A percentile compares a stretch with the other conserved stretches of the same genome.
Evolutionary conservation across 1,140 invertebrate genomes (phyloP).

Genomic region (Seison nebaliae): DNA sequence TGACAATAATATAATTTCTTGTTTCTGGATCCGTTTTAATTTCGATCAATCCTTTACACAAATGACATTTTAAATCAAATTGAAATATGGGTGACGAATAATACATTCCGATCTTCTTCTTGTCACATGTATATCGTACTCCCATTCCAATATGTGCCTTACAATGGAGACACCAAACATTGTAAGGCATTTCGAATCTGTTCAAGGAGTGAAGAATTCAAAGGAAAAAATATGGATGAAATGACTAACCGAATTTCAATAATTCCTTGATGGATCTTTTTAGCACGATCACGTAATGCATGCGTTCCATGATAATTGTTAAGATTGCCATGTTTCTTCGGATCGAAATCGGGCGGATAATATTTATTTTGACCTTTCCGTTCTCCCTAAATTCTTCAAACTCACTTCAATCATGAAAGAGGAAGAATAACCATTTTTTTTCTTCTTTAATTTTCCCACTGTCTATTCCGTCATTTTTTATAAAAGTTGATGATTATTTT

Average conservation of each 20-base stretch:
- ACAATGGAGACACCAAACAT: constrained; percentile 95
- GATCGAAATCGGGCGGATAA: constrained; percentile 94
- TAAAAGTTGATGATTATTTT: not conserved
- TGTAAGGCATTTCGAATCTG: constrained; percentile 97
- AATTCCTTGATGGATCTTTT: constrained; percentile 76
- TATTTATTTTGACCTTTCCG: constrained; percentile 88
- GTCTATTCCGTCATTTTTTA: not conserved
- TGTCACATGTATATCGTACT: constrained; percentile 90
- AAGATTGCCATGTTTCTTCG: constrained; percentile 50
- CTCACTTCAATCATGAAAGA: not conserved
- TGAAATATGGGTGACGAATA: constrained; percentile 88
- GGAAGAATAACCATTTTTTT: not conserved
- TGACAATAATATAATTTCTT: constrained; percentile 78
- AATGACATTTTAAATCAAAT: constrained; percentile 94
- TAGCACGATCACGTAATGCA: constrained; percentile 69
- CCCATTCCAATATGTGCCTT: constrained; percentile 96
- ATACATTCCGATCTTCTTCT: constrained; percentile 91
- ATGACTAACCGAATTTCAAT: constrained; percentile 49
- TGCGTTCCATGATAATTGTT: constrained; percentile 75
- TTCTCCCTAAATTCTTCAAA: constrained; percentile 43
- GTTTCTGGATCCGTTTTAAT: constrained; percentile 95
- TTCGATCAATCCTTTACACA: constrained; percentile 86
- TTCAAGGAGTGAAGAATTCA: constrained; percentile 13
- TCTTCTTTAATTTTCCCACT: not conserved
- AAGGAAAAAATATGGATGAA: not conserved